These are phyloP conservation scores for Oasisia sp. DNA, from an alignment of 2,888 invertebrate genomes.

Conservation along the genomic window DNA sequence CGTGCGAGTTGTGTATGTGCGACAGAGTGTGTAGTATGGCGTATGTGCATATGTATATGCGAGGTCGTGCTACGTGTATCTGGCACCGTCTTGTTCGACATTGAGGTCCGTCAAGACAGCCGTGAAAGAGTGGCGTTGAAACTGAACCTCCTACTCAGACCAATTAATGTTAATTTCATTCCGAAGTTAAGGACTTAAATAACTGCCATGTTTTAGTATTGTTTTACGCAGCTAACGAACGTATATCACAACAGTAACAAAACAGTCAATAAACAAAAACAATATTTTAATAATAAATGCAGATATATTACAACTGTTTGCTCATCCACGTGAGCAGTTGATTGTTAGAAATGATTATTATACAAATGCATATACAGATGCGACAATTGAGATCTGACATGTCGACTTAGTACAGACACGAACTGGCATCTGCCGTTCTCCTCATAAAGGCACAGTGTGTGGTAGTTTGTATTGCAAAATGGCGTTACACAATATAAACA, in stretches of 20 bases:
- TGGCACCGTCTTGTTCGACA: no score
- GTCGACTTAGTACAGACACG: background rate
- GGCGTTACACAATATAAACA: background rate
- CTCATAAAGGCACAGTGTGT: background rate
- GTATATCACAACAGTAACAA: background rate
- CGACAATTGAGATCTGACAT: background rate
- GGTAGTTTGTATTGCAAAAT: background rate
- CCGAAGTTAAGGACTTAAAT: no score
- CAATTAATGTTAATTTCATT: no score
- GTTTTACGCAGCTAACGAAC: background rate
- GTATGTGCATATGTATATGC: no score
- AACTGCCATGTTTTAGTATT: background rate
- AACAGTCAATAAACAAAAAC: background rate
- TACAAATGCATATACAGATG: background rate
- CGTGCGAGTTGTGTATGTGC: no score
- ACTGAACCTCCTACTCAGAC: no score
- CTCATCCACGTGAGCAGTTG: background rate
- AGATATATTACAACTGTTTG: background rate
- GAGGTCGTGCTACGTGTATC: no score
- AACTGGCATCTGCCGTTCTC: background rate
- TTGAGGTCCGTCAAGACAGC: no score
- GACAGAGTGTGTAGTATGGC: no score
- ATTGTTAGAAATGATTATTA: background rate
- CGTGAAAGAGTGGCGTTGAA: no score
- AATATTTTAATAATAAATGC: background rate